Conservation (phyloP, 2,888 invertebrate species). For the Anagyrus pseudococci region DNA sequence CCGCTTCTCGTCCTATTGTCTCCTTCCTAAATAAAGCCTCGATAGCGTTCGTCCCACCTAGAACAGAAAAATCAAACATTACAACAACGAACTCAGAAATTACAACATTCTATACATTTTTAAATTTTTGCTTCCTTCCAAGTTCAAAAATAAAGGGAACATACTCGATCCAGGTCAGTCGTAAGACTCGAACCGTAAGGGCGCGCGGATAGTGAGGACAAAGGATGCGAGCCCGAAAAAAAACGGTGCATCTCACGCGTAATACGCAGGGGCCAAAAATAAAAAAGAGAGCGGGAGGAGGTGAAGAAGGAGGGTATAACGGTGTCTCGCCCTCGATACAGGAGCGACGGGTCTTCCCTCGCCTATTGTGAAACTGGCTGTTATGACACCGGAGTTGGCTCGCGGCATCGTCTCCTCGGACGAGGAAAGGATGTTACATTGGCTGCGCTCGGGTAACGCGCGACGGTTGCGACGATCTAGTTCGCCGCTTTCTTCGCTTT, state of each 20-base stretch:
- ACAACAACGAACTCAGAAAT: too few relatives aligned
- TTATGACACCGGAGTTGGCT: slow-evolving; percentile 12
- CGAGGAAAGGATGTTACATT: too few relatives aligned
- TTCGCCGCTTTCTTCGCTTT: too few relatives aligned
- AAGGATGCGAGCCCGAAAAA: slow-evolving; percentile 1
- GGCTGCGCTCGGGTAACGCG: too few relatives aligned
- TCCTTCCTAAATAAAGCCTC: too few relatives aligned
- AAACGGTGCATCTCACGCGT: slow-evolving; percentile 7
- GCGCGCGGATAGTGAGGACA: not conserved
- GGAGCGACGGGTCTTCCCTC: not conserved
- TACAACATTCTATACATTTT: too few relatives aligned
- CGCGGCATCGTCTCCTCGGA: too few relatives aligned
- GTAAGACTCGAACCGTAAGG: not conserved
- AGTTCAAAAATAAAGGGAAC: not conserved
- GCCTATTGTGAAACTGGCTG: slow-evolving; percentile 25
- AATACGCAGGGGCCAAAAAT: slow-evolving; percentile 1
- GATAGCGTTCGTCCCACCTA: too few relatives aligned
- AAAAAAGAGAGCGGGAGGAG: slow-evolving; percentile 3
- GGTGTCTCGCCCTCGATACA: slow-evolving; percentile 34
- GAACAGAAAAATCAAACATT: not conserved
- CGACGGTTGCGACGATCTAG: too few relatives aligned
- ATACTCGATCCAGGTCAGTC: not conserved
- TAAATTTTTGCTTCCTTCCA: too few relatives aligned
- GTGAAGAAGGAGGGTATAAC: slow-evolving; percentile 12
- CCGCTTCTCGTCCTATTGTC: too few relatives aligned